Evolutionary conservation across 2,888 invertebrate species (phyloP), one percentile per base, ranked within the genome.

Genomic region (Allolobophora icterica): DNA sequence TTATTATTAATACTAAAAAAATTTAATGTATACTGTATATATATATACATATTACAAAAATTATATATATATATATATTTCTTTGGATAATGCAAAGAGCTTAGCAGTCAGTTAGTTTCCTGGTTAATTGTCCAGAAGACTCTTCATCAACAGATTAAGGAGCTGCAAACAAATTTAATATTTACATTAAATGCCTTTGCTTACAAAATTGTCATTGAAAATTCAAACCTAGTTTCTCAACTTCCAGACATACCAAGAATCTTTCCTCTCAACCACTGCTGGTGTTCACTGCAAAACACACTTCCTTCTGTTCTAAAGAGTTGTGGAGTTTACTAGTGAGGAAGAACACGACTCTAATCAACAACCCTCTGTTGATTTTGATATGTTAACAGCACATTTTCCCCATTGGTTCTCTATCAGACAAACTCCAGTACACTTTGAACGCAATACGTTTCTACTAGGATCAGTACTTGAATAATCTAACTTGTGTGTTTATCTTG

Each of bases 71-170:
- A 71, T 71, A 71, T 71, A 71, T 71, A n/a, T 17, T n/a, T 71
- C 71, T 71, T 30, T 71, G n/a, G n/a, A n/a, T n/a, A 71, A 11
- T 13, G 71, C 71, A 71, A 52, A 52, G n/a, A 71, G 71, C 71
- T 71, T 71, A 71, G 71, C 71, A 71, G 71, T n/a, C 11, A 71
- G 30, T n/a, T 71, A 71, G 30, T n/a, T 71, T 71, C 71, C 71
- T n/a, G 71, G 71, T 52, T 52, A 52, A 52, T 24, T 52, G 52
- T 24, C 24, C 52, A 52, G 52, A 52, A 24, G 52, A 21, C 52
- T 52, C 71, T 71, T 71, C 71, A 71, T 71, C 71, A 71, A 71
- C 71, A 71, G 71, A 71, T 71, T 71, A 71, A 71, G 30, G n/a
- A 71, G 71, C 71, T 71, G 71, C 71, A 71, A 71, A 71, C 4